Conservation (phyloP, 2,797 vertebrate genomes). For the Chaenodraco wilsoni region DNA sequence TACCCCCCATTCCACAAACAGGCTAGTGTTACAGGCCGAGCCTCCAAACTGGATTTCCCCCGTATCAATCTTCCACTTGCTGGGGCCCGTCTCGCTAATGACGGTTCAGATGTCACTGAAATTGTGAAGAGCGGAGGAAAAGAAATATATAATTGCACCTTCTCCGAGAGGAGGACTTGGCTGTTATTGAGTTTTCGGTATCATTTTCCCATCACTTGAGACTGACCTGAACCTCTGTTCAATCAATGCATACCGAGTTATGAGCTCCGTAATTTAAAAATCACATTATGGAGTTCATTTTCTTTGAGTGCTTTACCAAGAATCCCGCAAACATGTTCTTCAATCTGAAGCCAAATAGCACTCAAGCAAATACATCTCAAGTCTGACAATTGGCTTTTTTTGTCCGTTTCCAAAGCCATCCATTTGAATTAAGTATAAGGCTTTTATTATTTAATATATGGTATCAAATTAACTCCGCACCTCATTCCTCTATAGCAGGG, state of each 20-base stretch:
- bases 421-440: neutral
- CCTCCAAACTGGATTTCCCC: conserved; percentile 65
- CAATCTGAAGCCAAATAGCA: conserved; percentile 27
- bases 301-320: conserved; percentile 33
- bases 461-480: too few relatives aligned
- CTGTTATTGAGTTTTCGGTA: conserved; percentile 67
- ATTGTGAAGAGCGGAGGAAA: conserved; percentile 46
- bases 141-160: conserved; percentile 58
- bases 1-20: conserved; percentile 73
- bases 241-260: conserved; percentile 67
- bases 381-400: conserved; percentile 13
- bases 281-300: conserved; percentile 51
- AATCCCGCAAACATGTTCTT: conserved; percentile 25
- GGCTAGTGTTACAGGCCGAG: conserved; percentile 78
- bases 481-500: neutral
- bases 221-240: conserved; percentile 48
- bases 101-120: conserved; percentile 68
- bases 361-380: conserved; percentile 17
- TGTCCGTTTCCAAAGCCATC: neutral
- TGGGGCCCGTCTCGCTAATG: conserved; percentile 48
- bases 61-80: conserved; percentile 48
- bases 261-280: conserved; percentile 53
- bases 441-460: neutral
- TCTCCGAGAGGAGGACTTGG: conserved; percentile 27
- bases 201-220: conserved; percentile 58